Evolutionary conservation across 2,113 vertebrate species (phyloP), one percentile per base, ranked within the genome.

Genomic region (Burhinus oedicnemus): DNA sequence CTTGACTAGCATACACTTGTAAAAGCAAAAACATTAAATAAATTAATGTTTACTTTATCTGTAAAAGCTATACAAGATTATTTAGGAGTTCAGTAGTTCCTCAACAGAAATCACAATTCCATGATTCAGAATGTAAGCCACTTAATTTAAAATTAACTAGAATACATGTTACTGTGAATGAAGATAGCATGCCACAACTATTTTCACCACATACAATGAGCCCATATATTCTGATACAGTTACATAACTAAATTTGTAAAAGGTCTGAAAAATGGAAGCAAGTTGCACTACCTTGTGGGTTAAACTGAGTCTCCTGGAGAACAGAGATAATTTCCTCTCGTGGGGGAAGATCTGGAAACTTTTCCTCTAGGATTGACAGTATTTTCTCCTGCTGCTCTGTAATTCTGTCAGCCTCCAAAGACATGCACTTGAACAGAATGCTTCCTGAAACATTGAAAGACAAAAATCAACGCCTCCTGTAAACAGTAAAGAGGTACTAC

Each of bases 361-460:
- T 98, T 90, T 98, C 96, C 91, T 99, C 99, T 94, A 99, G 95
- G 27, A 97, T 29, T 75, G 96, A 98, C 61, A 99, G 82, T 19
- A 99, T 92, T 79, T 99, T 98, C 71, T 99, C 98, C 78, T 98
- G 98, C 38, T 98, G 97, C 68, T 97, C 96, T 51, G 98, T 98
- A 66, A 98, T 96, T 82, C 58, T 97, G 84, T 98, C 98, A 25
- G 97, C 86, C 90, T 99, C 98, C 90, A 97, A 93, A 96, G 98
- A 97, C 89, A 98, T 90, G 66, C 97, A 98, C 74, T 98, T 98
- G 71, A 99, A 98, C 62, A 97, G 97, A 87, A 99, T 98, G 58
- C 99, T 99, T 94, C 98, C 99, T 99, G 96, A 85, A 98, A 97
- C 12, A 22, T 83, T 83, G 16, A 52, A 77, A 70, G 5, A 83